Base-by-base conservation (phyloP, 2,888 invertebrate genomes). In the Archaeoteleia sp. region DNA sequence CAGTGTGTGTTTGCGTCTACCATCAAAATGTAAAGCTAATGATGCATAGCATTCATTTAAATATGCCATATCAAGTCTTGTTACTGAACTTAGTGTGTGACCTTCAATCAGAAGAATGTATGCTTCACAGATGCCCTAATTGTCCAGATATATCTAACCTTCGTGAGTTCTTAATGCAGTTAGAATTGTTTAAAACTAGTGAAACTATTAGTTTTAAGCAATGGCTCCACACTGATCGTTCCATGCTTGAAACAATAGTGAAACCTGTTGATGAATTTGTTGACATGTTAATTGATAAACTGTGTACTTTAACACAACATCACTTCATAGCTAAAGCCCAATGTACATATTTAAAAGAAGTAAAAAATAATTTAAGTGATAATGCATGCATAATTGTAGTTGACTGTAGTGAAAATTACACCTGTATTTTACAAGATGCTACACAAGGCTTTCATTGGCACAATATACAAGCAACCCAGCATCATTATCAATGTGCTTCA, bases 181-280 rank as follows among this genome's bases (percentile, higher is more conserved):
- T n/a, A n/a, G n/a, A n/a, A n/a, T n/a, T n/a, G n/a, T n/a, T n/a
- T n/a, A 42, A 25, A 30, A 49, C 37, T 45, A 61, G 9, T 60
- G 61, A 73, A 32, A 42, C 34, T 15, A 43, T 73, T 20, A 54
- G 46, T 12, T 71, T 42, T 32, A 67, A 73, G 6, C 73, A 74
- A 27, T 70, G 73, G 71, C 29, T 58, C 15, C 43, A 62, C n/a
- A 55, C 55, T 1, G 63, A 74, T 58, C 58, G 68, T 30, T 67
- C 61, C 42, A 40, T 39, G 20, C 35, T 71, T 20, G 60, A 72
- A 53, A 72, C 67, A 0, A 27, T 73, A 12, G 35, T 46, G 13
- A 62, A 67, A 51, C 25, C 62, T 20, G 34, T 42, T 1, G 46
- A 68, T 43, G 65, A 70, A 35, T 71, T 70, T 30, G 23, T 65